Percentiles rank a stretch among this genome's conserved stretches.
phyloP scores from a whole-genome alignment of 2,113 vertebrate genomes.

The Blennius ocellaris region DNA sequence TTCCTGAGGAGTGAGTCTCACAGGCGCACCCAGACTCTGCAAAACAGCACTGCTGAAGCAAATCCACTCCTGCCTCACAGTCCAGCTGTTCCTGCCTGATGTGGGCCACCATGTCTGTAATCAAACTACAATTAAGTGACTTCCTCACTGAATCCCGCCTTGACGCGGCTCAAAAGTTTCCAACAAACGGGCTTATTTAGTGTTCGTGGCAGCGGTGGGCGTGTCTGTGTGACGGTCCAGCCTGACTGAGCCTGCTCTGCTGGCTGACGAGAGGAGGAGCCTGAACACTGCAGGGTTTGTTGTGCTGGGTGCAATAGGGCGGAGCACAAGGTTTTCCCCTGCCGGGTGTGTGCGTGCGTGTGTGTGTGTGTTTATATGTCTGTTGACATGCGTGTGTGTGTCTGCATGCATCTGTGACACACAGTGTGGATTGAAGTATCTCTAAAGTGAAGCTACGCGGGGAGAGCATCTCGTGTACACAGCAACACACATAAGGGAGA shows the following conservation, averaged over 20 bases:
- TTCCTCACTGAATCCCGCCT: not conserved
- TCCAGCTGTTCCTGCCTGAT: not conserved
- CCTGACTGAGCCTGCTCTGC: conserved; percentile 57
- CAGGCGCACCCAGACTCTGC: conserved; percentile 74
- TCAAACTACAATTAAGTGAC: conserved; percentile 6
- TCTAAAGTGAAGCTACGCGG: conserved; percentile 41
- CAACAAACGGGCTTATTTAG: conserved; percentile 46
- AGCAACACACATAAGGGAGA: conserved; percentile 51
- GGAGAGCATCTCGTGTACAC: conserved; percentile 23
- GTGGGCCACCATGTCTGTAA: not conserved
- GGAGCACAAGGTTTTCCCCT: conserved; percentile 62
- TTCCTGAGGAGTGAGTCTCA: conserved; percentile 82
- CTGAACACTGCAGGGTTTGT: conserved; percentile 47
- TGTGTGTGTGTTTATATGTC: conserved; percentile 24
- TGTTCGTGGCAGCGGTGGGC: conserved; percentile 69
- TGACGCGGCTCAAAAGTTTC: conserved; percentile 46
- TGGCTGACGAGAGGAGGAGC: conserved; percentile 52
- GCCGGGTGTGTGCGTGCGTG: conserved; percentile 38
- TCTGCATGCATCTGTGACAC: conserved; percentile 29
- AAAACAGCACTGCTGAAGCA: conserved; percentile 36
- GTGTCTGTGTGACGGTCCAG: conserved; percentile 59
- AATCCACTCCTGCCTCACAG: conserved; percentile 12
- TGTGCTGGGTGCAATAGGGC: conserved; percentile 61
- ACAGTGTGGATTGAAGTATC: conserved; percentile 25
- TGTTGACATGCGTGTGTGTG: conserved; percentile 34